These are phyloP conservation scores for Equus przewalskii DNA, from an alignment of 2,113 vertebrate genomes.

Conservation along the genomic window DNA sequence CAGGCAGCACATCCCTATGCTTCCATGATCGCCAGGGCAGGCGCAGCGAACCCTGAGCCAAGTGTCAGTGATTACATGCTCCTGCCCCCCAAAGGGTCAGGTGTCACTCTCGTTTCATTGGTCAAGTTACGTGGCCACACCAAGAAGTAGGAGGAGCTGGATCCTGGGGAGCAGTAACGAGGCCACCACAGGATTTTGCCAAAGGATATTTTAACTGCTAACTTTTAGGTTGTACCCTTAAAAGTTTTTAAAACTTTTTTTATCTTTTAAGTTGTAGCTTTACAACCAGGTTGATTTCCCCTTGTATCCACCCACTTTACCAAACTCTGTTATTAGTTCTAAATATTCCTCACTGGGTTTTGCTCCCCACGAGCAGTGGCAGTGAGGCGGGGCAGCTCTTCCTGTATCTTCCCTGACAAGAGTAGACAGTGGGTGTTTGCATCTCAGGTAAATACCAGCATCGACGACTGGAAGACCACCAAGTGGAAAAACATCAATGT, in stretches of 20 bases:
- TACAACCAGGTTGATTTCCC: accelerated
- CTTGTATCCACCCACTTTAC: accelerated
- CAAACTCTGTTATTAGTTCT: not conserved
- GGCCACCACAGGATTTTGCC: not conserved
- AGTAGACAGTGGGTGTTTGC: accelerated
- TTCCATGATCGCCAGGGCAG: not conserved
- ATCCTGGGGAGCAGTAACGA: not conserved
- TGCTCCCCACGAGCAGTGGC: accelerated
- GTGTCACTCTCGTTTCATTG: not conserved
- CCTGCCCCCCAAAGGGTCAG: not conserved
- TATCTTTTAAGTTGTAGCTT: not conserved
- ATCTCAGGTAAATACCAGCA: conserved; percentile 85
- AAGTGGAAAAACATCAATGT: conserved; percentile 88
- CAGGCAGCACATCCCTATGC: accelerated
- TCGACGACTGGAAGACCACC: conserved; percentile 88
- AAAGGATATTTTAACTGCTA: too few species aligned
- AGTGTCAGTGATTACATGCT: accelerated
- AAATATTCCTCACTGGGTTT: accelerated
- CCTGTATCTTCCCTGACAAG: accelerated
- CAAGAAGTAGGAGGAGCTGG: not conserved
- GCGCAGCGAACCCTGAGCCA: accelerated
- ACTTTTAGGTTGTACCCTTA: not conserved
- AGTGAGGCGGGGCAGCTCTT: accelerated
- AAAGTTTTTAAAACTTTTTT: not conserved
- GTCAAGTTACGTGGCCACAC: accelerated